phyloP scores from a whole-genome alignment of 2,888 invertebrate genomes.

The Oscheius sp. region DNA sequence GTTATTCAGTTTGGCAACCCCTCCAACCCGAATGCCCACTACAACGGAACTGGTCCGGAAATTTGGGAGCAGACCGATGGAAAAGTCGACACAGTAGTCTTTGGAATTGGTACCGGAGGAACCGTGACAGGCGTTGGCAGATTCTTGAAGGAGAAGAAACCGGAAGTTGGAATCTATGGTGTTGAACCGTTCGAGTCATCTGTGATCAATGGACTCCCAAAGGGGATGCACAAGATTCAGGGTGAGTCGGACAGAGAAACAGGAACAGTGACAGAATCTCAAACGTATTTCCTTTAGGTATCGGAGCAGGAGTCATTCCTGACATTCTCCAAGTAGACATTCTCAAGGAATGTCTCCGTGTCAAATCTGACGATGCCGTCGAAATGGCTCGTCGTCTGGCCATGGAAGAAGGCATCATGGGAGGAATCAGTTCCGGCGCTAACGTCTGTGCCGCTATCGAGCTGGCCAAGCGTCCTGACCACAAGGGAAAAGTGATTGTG shows the following conservation, averaged over 20 bases:
- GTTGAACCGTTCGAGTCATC: conserved; percentile 60
- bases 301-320: conserved; percentile 59
- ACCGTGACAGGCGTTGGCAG: conserved; percentile 59
- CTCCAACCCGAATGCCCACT: conserved; percentile 67
- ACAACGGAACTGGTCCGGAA: conserved; percentile 70
- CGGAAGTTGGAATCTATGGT: conserved; percentile 46
- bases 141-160: conserved; percentile 51
- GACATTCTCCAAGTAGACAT: conserved; percentile 43
- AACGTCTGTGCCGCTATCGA: conserved; percentile 58
- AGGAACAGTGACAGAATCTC: not conserved
- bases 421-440: conserved; percentile 60
- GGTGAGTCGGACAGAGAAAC: conserved; percentile 32
- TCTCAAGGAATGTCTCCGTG: conserved; percentile 43
- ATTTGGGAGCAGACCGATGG: conserved; percentile 72
- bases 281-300: conserved; percentile 40
- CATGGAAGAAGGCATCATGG: conserved; percentile 55
- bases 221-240: conserved; percentile 56
- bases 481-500: conserved; percentile 60
- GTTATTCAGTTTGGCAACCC: conserved; percentile 65
- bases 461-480: conserved; percentile 53
- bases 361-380: conserved; percentile 53
- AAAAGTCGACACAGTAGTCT: conserved; percentile 67
- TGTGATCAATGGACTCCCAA: conserved; percentile 52
- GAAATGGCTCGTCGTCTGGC: conserved; percentile 56
- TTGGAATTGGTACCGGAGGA: conserved; percentile 69